Conservation (phyloP, 2,113 vertebrate species). For the Trinectes maculatus region DNA sequence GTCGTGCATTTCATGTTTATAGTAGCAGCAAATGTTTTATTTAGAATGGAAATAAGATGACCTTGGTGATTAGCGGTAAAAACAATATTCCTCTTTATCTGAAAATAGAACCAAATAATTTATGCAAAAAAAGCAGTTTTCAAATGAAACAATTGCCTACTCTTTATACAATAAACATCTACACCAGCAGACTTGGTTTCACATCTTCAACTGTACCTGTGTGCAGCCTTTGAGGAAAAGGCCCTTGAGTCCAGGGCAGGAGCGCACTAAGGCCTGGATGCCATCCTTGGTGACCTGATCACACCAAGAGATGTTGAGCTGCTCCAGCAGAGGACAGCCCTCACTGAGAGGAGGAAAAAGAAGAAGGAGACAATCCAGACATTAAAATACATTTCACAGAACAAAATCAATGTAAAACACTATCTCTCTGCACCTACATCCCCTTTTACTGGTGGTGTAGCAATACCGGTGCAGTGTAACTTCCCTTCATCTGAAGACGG, state of each 20-base stretch:
- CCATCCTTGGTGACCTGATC: slow-evolving; percentile 99
- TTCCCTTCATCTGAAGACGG: too few species aligned
- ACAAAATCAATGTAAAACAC: neutral
- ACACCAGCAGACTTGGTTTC: neutral
- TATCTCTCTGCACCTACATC: neutral
- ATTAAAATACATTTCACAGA: neutral
- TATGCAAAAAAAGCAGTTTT: too few species aligned
- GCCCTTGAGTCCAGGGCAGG: slow-evolving; percentile 91
- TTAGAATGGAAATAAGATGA: too few species aligned
- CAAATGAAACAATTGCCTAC: neutral
- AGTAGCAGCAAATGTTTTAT: neutral
- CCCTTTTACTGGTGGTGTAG: neutral
- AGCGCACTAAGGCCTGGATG: slow-evolving; percentile 94
- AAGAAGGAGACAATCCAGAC: neutral
- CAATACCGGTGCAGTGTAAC: neutral
- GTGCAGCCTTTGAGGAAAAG: slow-evolving; percentile 98
- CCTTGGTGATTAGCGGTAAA: too few species aligned
- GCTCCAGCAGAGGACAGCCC: slow-evolving; percentile 96
- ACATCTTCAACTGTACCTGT: slow-evolving; percentile 82
- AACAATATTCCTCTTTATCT: too few species aligned
- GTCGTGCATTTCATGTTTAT: neutral
- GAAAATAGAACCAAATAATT: too few species aligned
- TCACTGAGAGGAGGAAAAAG: slow-evolving; percentile 81
- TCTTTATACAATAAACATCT: neutral
- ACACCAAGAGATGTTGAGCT: slow-evolving; percentile 99